These are phyloP conservation scores for Oryzias sinensis DNA, from an alignment of 2,797 vertebrate genomes.

Conservation along the genomic window DNA sequence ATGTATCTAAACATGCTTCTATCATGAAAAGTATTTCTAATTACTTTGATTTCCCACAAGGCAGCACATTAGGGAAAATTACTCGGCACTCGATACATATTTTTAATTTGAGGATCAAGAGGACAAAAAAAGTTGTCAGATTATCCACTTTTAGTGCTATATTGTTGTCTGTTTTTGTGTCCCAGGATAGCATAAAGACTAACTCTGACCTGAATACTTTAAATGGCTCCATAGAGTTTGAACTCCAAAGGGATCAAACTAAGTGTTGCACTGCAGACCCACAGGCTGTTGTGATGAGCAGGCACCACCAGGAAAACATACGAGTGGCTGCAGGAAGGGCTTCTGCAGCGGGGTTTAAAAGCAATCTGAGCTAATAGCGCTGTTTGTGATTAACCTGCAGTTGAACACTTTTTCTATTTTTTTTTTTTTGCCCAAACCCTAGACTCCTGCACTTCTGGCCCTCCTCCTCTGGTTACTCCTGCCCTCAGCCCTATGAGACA, in stretches of 20 bases:
- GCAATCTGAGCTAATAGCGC: constrained; percentile 75
- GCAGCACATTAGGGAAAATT: constrained; percentile 59
- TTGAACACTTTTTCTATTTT: constrained; percentile 66
- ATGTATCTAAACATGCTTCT: constrained; percentile 75
- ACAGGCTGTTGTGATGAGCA: constrained; percentile 48
- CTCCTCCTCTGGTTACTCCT: constrained; percentile 52
- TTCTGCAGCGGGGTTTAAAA: constrained; percentile 63
- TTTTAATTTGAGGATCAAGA: constrained; percentile 40
- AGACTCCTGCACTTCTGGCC: constrained; percentile 61
- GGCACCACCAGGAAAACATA: constrained; percentile 24
- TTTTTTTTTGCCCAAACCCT: constrained; percentile 60
- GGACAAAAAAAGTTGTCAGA: constrained; percentile 19
- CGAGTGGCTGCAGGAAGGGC: constrained; percentile 36
- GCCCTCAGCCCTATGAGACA: constrained; percentile 77
- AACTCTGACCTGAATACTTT: constrained; percentile 46
- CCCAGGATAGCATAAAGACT: constrained; percentile 16
- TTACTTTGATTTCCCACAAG: constrained; percentile 68
- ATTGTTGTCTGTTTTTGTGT: constrained; percentile 26
- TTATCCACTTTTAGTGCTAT: constrained; percentile 20
- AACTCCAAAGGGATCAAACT: constrained; percentile 68
- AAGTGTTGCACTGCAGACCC: constrained; percentile 61
- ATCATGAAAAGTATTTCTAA: constrained; percentile 67
- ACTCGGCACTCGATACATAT: constrained; percentile 41
- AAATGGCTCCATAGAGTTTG: constrained; percentile 63
- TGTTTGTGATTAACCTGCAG: constrained; percentile 83